Percentiles rank a stretch among this genome's conserved stretches.
Conservation (phyloP, 2,797 vertebrate species). For the Sebastes vulpes region DNA sequence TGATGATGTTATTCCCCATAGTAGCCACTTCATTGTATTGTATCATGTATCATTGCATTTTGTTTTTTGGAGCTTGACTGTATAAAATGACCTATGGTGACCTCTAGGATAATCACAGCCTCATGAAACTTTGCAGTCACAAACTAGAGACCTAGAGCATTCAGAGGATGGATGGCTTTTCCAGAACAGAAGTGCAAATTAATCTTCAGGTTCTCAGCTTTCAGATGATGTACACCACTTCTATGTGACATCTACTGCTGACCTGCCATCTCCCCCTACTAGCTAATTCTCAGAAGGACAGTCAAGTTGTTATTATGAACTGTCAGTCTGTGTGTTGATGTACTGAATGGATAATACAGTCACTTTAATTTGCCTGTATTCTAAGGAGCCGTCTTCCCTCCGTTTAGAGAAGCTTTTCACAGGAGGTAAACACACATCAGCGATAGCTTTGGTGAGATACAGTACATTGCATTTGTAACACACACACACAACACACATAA, state of each 20-base stretch:
- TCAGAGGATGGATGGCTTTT: too few relatives aligned
- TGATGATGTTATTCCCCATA: too few relatives aligned
- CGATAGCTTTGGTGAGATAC: not conserved
- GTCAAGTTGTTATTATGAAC: not conserved
- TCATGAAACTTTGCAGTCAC: too few relatives aligned
- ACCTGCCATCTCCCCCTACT: too few relatives aligned
- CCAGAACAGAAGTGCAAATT: not conserved
- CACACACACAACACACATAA: not conserved
- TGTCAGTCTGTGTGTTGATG: not conserved
- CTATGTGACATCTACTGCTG: not conserved
- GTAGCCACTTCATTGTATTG: too few relatives aligned
- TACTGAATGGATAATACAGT: constrained; percentile 2
- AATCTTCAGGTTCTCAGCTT: not conserved
- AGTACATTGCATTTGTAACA: not conserved
- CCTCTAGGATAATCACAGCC: too few relatives aligned
- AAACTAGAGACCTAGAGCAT: too few relatives aligned
- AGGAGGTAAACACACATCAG: not conserved
- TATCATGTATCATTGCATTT: too few relatives aligned
- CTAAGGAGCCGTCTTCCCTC: not conserved
- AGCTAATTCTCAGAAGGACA: not conserved
- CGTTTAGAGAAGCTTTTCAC: not conserved
- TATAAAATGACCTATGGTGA: too few relatives aligned
- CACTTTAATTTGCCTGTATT: not conserved
- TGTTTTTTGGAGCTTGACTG: accelerated
- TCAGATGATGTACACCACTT: not conserved